Evolutionary conservation across 2,888 invertebrate species (phyloP).

Genomic region (Sinelater perroti): DNA sequence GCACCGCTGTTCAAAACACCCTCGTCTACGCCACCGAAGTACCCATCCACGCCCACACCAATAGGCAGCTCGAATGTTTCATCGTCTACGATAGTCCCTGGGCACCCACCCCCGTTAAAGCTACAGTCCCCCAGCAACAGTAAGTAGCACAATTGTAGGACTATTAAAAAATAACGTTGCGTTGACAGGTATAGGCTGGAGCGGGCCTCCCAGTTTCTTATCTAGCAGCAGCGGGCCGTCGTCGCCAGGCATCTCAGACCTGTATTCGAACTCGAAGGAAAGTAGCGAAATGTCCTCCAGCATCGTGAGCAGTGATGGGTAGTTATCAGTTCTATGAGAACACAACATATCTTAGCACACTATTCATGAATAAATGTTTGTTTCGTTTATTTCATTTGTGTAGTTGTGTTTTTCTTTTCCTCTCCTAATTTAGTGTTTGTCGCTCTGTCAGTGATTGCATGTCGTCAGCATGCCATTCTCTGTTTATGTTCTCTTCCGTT

Average conservation of each 20-base stretch:
- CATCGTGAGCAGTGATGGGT: constrained; percentile 72
- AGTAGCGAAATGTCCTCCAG: constrained; percentile 70
- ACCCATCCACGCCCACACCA: constrained; percentile 66
- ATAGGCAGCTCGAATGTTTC: constrained; percentile 44
- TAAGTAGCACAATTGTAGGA: constrained; percentile 52
- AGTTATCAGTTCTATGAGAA: constrained; percentile 40
- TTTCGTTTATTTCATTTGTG: constrained; percentile 15
- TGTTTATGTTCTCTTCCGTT: too few species aligned
- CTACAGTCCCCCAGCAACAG: constrained; percentile 64
- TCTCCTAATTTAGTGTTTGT: neutral
- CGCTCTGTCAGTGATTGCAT: too few species aligned
- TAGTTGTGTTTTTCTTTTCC: constrained; percentile 6
- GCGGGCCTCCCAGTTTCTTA: constrained; percentile 84
- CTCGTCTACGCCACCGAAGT: constrained; percentile 74
- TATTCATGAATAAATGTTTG: constrained; percentile 11
- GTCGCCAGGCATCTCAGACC: constrained; percentile 74
- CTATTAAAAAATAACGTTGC: neutral
- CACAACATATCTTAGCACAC: neutral
- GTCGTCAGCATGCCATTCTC: too few species aligned
- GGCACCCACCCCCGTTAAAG: constrained; percentile 53
- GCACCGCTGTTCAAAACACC: constrained; percentile 78
- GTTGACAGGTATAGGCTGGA: constrained; percentile 72
- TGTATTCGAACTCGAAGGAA: constrained; percentile 66
- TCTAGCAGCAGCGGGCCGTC: constrained; percentile 85
- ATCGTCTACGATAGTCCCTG: constrained; percentile 6